Percentiles rank a stretch among this genome's conserved stretches.
These are phyloP conservation scores for Porphyrio hochstetteri DNA, from an alignment of 2,113 vertebrate genomes.

Conservation along the genomic window DNA sequence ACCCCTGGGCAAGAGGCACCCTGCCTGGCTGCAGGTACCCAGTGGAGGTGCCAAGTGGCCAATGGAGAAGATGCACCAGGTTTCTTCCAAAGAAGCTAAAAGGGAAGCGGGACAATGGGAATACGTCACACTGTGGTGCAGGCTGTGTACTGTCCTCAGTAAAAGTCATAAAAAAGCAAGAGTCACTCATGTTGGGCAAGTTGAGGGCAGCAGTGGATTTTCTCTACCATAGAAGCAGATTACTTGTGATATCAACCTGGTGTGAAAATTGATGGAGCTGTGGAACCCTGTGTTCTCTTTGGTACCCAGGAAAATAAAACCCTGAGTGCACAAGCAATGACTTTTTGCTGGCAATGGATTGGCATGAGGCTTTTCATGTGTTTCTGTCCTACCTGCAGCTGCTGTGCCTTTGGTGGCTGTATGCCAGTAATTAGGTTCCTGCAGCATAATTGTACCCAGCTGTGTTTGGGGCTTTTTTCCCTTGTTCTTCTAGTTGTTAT, in stretches of 20 bases:
- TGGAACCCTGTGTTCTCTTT: not conserved
- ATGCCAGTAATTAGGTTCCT: not conserved
- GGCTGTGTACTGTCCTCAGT: too few relatives aligned
- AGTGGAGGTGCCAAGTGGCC: not conserved
- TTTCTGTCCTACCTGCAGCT: not conserved
- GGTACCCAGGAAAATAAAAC: not conserved
- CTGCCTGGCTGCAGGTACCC: not conserved
- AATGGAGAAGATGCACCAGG: not conserved
- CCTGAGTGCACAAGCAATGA: fast-evolving
- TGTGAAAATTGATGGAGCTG: not conserved
- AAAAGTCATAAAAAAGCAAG: not conserved
- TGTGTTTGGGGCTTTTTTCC: not conserved
- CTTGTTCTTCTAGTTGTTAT: not conserved
- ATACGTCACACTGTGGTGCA: not conserved
- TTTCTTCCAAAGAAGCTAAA: not conserved
- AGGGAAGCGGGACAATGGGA: not conserved
- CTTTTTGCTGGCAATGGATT: not conserved
- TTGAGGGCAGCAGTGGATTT: not conserved
- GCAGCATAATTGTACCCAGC: not conserved
- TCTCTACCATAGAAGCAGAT: not conserved
- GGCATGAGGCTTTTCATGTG: not conserved
- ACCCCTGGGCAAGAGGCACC: not conserved
- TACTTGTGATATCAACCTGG: not conserved
- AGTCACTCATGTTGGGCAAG: not conserved
- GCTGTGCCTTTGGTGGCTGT: not conserved